Base-by-base conservation (phyloP, 2,888 invertebrate genomes). In the Galeopsomyia nigrocyanea region DNA sequence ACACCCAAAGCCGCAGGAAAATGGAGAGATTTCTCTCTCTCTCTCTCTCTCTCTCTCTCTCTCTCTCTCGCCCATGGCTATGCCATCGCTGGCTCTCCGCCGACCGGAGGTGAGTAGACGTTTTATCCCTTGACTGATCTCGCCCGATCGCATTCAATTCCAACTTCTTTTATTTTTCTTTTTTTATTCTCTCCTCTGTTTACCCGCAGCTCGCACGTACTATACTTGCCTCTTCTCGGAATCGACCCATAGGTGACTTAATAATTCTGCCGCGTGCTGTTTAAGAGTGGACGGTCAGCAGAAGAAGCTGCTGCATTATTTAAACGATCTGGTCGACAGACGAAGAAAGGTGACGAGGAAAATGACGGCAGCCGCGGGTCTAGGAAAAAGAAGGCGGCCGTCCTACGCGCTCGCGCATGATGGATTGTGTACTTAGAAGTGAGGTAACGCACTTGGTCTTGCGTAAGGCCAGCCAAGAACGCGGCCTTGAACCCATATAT, bases 401-500 rank as follows among this genome's bases (percentile, higher is more conserved):
- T 60, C 68, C 56, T 73, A 53, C 61, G 61, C 26, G 26, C 49
- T 49, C 61, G 61, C 26, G 26, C 49, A 56, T 55, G 64, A 72
- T 56, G 58, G 58, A 68, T 61, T 60, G 64, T 50, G 61, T 68
- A 68, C 65, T 64, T 50, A 60, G 13, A 39, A 50, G 22, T 46
- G 60, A 73, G 26, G 73, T 69, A 68, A 71, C 31, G 21, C 14
- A 56, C 46, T 46, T 22, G 46, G 16, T 22, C 21, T 68, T 68
- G 53, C 68, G 68, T 47, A 63, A 68, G 53, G 7, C 14, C 17
- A 58, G 47, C 55, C 73, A 73, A 68, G 66, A 73, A 60, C 64
- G 47, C 63, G 68, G 21, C 73, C 73, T 64, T 73, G 73, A 73
- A 73, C 73, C 73, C 21, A 26, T 5, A 22, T 21, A 22, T 56